phyloP scores from a whole-genome alignment of 2,113 vertebrate genomes.

The Egretta garzetta region DNA sequence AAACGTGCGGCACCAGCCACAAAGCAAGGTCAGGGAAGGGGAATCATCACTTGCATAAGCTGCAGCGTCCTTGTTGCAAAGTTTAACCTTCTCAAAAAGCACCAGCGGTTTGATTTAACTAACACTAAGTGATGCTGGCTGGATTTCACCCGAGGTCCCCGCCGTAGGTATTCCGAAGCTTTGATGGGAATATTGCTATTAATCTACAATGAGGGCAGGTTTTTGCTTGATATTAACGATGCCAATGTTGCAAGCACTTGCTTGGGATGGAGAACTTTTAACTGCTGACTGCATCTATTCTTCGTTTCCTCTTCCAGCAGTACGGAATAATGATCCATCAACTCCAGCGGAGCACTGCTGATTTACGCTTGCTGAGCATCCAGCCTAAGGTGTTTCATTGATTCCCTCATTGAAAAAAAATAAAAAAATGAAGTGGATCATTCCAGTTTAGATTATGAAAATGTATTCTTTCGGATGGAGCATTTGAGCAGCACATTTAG shows the following conservation, averaged over 20 bases:
- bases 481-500: background rate
- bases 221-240: background rate
- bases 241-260: background rate
- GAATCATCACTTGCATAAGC: background rate
- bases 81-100: background rate
- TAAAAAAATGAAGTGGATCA: background rate
- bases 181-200: background rate
- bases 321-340: background rate
- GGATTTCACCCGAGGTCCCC: background rate
- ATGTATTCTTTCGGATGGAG: background rate
- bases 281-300: background rate
- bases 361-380: constrained; percentile 46
- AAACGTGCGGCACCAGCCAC: accelerated
- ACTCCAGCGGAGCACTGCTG: background rate
- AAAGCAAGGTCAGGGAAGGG: background rate
- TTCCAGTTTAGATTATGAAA: background rate
- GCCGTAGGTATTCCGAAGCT: background rate
- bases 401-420: background rate
- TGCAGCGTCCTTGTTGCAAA: background rate
- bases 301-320: constrained; percentile 10
- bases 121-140: background rate
- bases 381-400: background rate
- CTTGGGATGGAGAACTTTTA: constrained; percentile 11
- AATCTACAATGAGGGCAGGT: background rate
- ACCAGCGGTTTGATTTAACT: background rate